phyloP scores from a whole-genome alignment of 1,140 invertebrate genomes.

The Danaus melanippus region DNA sequence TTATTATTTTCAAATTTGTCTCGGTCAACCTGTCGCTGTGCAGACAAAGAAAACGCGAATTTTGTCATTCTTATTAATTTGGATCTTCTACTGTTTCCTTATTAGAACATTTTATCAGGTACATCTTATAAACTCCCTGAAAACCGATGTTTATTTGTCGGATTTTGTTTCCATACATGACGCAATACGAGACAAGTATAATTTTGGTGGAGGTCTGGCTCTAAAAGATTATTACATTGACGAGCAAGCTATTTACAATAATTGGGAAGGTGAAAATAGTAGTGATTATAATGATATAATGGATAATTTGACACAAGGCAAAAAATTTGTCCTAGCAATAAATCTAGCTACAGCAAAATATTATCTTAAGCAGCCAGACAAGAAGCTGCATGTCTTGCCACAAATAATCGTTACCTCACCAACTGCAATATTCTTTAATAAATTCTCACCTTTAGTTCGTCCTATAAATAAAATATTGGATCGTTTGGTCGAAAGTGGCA shows the following conservation, averaged over 20 bases:
- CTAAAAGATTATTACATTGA: slow-evolving; percentile 50
- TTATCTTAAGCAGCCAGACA: slow-evolving; percentile 27
- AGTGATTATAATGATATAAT: slow-evolving; percentile 28
- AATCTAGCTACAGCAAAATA: slow-evolving; percentile 31
- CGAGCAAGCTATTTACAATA: slow-evolving; percentile 33
- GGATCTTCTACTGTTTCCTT: slow-evolving; percentile 55
- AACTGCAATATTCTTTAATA: slow-evolving; percentile 51
- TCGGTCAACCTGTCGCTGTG: slow-evolving; percentile 38
- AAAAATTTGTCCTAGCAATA: slow-evolving; percentile 47
- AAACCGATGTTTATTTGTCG: slow-evolving; percentile 36
- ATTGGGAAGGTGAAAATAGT: slow-evolving; percentile 37
- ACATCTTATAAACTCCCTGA: slow-evolving; percentile 43
- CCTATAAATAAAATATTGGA: slow-evolving; percentile 36
- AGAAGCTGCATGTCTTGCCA: slow-evolving; percentile 34
- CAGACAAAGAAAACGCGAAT: slow-evolving; percentile 33
- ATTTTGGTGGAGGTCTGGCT: slow-evolving; percentile 41
- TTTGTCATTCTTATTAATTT: slow-evolving; percentile 30
- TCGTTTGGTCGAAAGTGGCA: slow-evolving; percentile 35
- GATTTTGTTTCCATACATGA: slow-evolving; percentile 42
- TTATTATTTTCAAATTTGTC: slow-evolving; percentile 46
- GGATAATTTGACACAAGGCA: slow-evolving; percentile 35
- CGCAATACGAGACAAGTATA: slow-evolving; percentile 35
- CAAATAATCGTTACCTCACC: slow-evolving; percentile 34
- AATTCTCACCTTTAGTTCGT: slow-evolving; percentile 39
- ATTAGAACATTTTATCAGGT: slow-evolving; percentile 55